Percentiles rank a stretch among this genome's conserved stretches.
Evolutionary conservation across 2,888 invertebrate species (phyloP).

Genomic region (Lasioglossum leucozonium): DNA sequence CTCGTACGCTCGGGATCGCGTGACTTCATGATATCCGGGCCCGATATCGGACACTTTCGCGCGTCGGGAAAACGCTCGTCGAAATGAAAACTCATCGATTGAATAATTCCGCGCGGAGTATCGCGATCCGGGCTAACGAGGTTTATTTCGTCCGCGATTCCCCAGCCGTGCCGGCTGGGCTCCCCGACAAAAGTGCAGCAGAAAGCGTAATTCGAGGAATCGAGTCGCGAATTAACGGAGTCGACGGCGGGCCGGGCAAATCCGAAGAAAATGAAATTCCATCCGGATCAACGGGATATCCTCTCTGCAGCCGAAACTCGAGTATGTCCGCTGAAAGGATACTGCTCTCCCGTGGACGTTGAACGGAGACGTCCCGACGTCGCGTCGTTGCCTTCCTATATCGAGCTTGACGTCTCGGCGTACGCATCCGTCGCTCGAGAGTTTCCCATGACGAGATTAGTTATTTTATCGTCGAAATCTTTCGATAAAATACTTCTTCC

Average conservation of each 20-base stretch:
- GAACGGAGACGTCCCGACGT: neutral
- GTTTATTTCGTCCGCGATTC: slow-evolving; percentile 37
- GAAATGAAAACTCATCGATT: slow-evolving; percentile 4
- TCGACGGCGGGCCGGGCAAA: slow-evolving; percentile 26
- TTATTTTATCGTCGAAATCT: neutral
- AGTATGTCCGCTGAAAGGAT: neutral
- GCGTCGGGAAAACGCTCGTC: neutral
- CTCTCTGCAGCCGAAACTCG: slow-evolving; percentile 14
- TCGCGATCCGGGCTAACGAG: slow-evolving; percentile 34
- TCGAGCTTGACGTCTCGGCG: neutral
- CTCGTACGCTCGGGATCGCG: neutral
- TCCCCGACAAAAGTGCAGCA: slow-evolving; percentile 31
- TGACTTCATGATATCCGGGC: neutral
- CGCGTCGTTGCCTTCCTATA: neutral
- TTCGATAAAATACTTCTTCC: too few species aligned
- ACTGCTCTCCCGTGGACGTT: neutral
- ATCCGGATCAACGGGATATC: slow-evolving; percentile 39
- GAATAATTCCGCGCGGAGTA: slow-evolving; percentile 29
- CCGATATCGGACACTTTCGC: neutral
- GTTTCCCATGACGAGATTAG: neutral
- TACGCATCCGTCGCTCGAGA: neutral
- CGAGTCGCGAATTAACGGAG: slow-evolving; percentile 38
- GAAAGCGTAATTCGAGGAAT: slow-evolving; percentile 50
- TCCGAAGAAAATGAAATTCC: slow-evolving; percentile 51
- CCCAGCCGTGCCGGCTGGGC: neutral